phyloP scores from a whole-genome alignment of 2,888 invertebrate species.

The Drosophila engyochracea region DNA sequence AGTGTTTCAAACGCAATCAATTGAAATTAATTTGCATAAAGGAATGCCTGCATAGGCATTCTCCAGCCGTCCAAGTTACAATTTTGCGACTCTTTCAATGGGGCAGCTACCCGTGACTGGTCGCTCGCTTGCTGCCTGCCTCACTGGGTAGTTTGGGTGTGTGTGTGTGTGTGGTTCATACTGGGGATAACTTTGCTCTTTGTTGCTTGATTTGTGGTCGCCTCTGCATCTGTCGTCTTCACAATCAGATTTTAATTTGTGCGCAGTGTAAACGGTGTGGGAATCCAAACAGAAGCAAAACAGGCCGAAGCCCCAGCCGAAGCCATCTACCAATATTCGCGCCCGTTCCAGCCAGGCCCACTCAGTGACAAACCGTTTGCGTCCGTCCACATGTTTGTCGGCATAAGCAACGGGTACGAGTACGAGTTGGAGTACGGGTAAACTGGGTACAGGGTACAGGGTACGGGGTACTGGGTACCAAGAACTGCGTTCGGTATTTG shows the following conservation, averaged over 20 bases:
- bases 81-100: conserved; percentile 30
- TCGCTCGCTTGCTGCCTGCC: conserved; percentile 1
- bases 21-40: conserved; percentile 82
- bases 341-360: conserved; percentile 3
- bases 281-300: conserved; percentile 45
- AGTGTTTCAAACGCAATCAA: conserved; percentile 76
- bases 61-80: conserved; percentile 25
- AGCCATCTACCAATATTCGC: conserved; percentile 31
- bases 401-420: conserved; percentile 14
- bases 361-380: conserved; percentile 56
- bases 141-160: not conserved
- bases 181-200: conserved; percentile 55
- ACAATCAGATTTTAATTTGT: conserved; percentile 74
- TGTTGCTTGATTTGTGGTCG: conserved; percentile 66
- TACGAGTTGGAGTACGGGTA: not conserved
- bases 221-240: conserved; percentile 40
- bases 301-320: conserved; percentile 3
- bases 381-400: conserved; percentile 24
- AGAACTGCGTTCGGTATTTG: not conserved
- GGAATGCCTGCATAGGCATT: conserved; percentile 70
- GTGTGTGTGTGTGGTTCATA: not conserved
- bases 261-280: conserved; percentile 48
- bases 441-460: not conserved
- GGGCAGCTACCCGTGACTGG: conserved; percentile 34
- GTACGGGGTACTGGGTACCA: not conserved